A percentile compares a stretch with the other conserved stretches of the same genome.
These are phyloP conservation scores for Zaprionus capensis DNA, from an alignment of 1,140 invertebrate genomes.

Conservation along the genomic window DNA sequence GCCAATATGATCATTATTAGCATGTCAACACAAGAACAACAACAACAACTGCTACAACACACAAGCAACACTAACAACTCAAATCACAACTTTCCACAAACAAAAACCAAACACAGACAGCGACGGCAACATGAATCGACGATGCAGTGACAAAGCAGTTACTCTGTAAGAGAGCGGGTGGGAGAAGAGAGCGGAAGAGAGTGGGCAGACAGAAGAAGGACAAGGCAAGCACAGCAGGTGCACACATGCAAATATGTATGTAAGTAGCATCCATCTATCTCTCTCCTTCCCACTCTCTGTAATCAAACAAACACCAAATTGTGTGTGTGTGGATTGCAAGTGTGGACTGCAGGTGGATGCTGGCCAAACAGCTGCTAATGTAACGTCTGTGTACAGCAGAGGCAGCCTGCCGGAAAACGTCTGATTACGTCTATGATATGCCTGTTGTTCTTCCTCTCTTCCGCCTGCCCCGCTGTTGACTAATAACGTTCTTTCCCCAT, in stretches of 20 bases:
- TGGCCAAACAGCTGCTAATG: conserved; percentile 36
- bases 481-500: not conserved
- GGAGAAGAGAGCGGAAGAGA: not conserved
- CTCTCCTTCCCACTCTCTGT: conserved; percentile 22
- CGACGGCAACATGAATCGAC: conserved; percentile 67
- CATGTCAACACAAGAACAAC: conserved; percentile 69
- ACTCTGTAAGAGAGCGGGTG: not conserved
- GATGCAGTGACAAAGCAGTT: conserved; percentile 15
- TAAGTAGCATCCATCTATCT: conserved; percentile 24
- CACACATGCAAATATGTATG: conserved; percentile 55
- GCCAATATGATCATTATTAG: conserved; percentile 78
- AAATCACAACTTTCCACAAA: conserved; percentile 79
- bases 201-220: not conserved
- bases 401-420: conserved; percentile 55
- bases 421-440: conserved; percentile 35
- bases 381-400: conserved; percentile 5
- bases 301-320: conserved; percentile 64
- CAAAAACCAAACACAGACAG: conserved; percentile 27
- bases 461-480: not conserved
- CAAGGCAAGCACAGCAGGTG: conserved; percentile 44
- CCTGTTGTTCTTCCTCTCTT: not conserved
- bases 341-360: conserved; percentile 42
- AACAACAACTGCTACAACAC: conserved; percentile 22
- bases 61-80: conserved; percentile 46
- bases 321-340: conserved; percentile 12